A percentile compares a stretch with the other conserved stretches of the same genome.
Conservation (phyloP, 92 coral and sea anemone genomes). For the Meandrina meandrites region DNA sequence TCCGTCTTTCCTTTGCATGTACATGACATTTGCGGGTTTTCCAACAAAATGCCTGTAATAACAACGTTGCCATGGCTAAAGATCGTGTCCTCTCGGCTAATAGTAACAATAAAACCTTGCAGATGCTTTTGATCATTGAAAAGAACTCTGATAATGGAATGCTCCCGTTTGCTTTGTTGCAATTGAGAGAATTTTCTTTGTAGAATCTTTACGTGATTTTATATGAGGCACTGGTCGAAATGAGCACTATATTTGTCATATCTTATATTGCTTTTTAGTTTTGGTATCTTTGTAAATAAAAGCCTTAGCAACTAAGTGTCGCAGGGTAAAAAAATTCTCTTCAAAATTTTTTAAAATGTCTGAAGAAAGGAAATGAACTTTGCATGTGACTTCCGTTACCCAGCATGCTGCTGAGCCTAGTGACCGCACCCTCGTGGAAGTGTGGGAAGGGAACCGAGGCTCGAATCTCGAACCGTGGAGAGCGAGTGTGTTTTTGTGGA, state of each 20-base stretch:
- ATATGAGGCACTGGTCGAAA: not conserved
- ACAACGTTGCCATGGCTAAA: conserved; percentile 13
- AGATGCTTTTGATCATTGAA: not conserved
- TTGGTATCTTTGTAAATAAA: not conserved
- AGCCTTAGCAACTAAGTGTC: not conserved
- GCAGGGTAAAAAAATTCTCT: too few relatives aligned
- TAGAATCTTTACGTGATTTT: too few relatives aligned
- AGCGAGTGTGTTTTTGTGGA: not conserved
- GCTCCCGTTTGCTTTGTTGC: not conserved
- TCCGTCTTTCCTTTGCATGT: not conserved
- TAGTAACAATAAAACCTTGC: not conserved
- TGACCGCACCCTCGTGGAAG: conserved; percentile 55
- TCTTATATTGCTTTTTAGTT: too few relatives aligned
- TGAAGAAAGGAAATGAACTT: not conserved
- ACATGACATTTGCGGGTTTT: not conserved
- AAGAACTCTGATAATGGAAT: not conserved
- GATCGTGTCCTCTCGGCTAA: not conserved
- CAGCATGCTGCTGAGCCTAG: conserved; percentile 17
- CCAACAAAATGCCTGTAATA: not conserved
- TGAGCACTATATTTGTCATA: not conserved
- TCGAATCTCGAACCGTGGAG: conserved; percentile 16
- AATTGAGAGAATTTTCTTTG: too few relatives aligned
- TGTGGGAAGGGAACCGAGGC: conserved; percentile 49
- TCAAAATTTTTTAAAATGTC: too few relatives aligned
- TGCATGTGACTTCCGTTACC: conserved; percentile 38